Evolutionary conservation across 2,797 vertebrate genomes (phyloP).

Genomic region (Paramormyrops hopkinsi): DNA sequence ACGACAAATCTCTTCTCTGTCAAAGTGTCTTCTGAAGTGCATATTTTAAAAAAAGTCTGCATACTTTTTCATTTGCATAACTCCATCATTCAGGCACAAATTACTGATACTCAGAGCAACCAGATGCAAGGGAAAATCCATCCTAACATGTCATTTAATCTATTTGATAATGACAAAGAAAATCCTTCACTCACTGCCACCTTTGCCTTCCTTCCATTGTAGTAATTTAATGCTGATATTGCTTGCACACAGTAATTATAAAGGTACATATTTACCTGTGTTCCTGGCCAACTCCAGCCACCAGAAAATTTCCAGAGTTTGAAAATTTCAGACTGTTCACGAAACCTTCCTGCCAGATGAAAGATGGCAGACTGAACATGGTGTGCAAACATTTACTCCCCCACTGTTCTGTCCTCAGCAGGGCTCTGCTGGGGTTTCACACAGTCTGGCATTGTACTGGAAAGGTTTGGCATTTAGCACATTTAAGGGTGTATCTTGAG

Average conservation of each 20-base stretch:
- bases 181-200: neutral
- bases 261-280: constrained; percentile 70
- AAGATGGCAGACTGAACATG: neutral
- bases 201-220: neutral
- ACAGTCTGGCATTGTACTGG: neutral
- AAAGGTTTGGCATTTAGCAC: neutral
- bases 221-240: neutral
- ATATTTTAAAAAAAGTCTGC: neutral
- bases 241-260: neutral
- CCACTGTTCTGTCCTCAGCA: neutral
- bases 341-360: constrained; percentile 73
- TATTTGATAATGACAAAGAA: neutral
- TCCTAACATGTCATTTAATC: neutral
- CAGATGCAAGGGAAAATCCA: neutral
- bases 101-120: neutral
- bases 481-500: neutral
- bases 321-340: constrained; percentile 94
- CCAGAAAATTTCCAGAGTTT: constrained; percentile 76
- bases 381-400: neutral
- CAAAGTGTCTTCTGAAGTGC: neutral
- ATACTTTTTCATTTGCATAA: neutral
- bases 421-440: neutral
- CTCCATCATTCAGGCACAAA: neutral
- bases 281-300: constrained; percentile 89
- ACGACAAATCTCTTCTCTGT: neutral